Evolutionary conservation across 2,888 invertebrate genomes (phyloP), one percentile per base, ranked within the genome.

Genomic region (Orthosia cruda): DNA sequence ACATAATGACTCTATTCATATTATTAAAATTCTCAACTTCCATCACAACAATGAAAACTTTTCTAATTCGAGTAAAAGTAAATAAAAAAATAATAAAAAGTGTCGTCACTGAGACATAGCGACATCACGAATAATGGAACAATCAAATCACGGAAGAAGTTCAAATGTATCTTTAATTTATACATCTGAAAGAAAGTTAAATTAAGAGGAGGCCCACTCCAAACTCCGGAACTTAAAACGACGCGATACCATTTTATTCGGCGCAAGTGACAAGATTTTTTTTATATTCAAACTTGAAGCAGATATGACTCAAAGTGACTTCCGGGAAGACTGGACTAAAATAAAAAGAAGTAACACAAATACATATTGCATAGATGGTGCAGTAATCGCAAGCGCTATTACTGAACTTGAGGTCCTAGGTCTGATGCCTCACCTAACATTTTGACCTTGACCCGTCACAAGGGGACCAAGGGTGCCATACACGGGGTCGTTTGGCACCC

Each of bases 141-240:
- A 87, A 86, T 89, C 65, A 84, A 86, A 89, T 88, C 87, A 78
- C 61, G 83, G 69, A 75, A 61, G 65, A 83, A 87, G 78, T 82
- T 81, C 71, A 83, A 87, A 83, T 81, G 76, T 88, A 80, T 89
- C 87, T 85, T 87, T 89, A 88, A 89, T 89, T 83, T 88, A 88
- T 88, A 88, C 86, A 90, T 90, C 87, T 87, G 89, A 89, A 90
- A 85, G 61, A 87, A 86, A 84, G 83, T 88, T 88, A 86, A 84
- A 83, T 88, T 88, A 89, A 88, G 65, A 68, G 87, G 87, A 90
- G 89, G 87, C 85, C 85, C 85, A 87, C 89, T 88, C 79, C 76
- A 69, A 92, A 91, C 89, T 92, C 88, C 75, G 83, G 79, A 89
- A 89, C 87, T 89, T 87, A 88, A 86, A 89, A 88, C 83, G 86